A percentile compares a stretch with the other conserved stretches of the same genome.
Evolutionary conservation across 2,797 vertebrate species (phyloP).

Genomic region (Lates japonicus): DNA sequence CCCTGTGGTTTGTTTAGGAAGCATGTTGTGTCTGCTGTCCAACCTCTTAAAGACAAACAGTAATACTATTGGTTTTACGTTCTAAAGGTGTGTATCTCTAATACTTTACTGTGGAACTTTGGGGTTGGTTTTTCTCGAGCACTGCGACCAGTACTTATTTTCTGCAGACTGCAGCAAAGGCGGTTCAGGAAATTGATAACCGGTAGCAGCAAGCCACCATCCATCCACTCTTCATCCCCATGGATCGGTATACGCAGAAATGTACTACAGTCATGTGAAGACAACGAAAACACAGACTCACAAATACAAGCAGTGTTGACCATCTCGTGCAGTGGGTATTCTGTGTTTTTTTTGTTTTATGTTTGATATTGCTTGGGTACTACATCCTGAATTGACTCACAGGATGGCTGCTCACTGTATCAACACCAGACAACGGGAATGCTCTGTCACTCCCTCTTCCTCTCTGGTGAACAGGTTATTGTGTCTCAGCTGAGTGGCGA

Average conservation of each 20-base stretch:
- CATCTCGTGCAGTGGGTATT: constrained; percentile 8
- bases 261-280: not conserved
- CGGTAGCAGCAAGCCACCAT: constrained; percentile 71
- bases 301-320: constrained; percentile 17
- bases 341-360: no score
- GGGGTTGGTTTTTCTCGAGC: not conserved
- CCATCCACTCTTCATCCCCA: constrained; percentile 90
- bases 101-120: not conserved
- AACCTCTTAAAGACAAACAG: constrained; percentile 72
- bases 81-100: constrained; percentile 86
- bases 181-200: no score
- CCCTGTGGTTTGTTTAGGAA: constrained; percentile 83
- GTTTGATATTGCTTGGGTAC: constrained; percentile 86
- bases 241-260: constrained; percentile 85
- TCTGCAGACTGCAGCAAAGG: constrained; percentile 90
- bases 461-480: constrained; percentile 86
- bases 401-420: no score
- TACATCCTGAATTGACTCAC: constrained; percentile 93
- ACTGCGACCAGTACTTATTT: constrained; percentile 6
- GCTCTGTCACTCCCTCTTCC: constrained; percentile 93
- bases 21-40: constrained; percentile 92
- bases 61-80: constrained; percentile 92
- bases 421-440: constrained; percentile 94
- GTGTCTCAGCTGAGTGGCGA: not conserved
- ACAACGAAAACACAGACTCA: constrained; percentile 7